phyloP scores from a whole-genome alignment of 1,140 invertebrate genomes.

The Dolichoris vasculosae region DNA sequence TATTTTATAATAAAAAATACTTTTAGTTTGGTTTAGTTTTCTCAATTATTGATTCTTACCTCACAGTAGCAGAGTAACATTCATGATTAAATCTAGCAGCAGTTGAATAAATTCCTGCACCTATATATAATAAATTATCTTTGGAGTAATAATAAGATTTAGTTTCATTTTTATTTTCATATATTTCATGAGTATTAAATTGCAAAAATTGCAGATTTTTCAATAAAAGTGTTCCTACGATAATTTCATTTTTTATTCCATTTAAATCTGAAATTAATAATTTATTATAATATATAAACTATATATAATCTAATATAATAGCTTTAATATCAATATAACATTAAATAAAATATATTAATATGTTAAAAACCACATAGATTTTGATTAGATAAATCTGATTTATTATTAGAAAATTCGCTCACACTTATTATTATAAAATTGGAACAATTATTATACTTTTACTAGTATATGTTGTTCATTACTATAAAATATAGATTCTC shows the following conservation, averaged over 20 bases:
- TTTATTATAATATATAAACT: no score
- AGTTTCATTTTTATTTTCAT: background rate
- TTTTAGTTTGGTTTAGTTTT: no score
- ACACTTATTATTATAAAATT: background rate
- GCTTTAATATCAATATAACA: no score
- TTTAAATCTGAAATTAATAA: background rate
- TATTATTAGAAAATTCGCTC: no score
- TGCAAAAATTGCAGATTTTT: constrained; percentile 36
- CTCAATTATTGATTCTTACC: background rate
- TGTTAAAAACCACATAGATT: no score
- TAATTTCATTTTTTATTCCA: constrained; percentile 15
- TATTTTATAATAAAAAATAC: no score
- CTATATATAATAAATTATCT: background rate
- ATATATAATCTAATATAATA: no score
- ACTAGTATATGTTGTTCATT: no score
- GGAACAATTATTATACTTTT: no score
- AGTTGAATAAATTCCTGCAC: constrained; percentile 30
- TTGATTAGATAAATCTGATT: no score
- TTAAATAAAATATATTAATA: no score
- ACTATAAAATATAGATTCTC: no score
- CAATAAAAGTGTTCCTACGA: constrained; percentile 24
- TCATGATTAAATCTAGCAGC: constrained; percentile 43
- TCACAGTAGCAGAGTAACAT: constrained; percentile 22
- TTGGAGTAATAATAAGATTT: background rate
- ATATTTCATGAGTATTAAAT: constrained; percentile 40